Base-by-base conservation (phyloP, 2,797 vertebrate genomes). In the Martes flavigula region DNA sequence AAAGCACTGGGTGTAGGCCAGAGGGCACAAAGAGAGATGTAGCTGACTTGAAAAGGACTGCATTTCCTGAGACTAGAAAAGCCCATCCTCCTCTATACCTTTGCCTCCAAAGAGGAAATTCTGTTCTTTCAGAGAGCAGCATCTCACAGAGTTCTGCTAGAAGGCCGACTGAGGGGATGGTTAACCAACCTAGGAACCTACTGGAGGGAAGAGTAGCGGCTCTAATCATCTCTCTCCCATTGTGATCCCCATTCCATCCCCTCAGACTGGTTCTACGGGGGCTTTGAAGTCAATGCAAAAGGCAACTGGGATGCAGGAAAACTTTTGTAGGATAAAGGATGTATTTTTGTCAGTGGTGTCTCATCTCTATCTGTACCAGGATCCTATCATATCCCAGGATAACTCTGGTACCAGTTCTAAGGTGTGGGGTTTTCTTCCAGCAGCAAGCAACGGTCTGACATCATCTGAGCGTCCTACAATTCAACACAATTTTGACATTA, bases 41-140 rank as follows among this genome's bases (percentile, higher is more conserved):
- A 92, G 97, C 81, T 85, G 96, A 75, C 86, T 98, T 98, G 94
- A 98, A 98, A 98, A 98, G 95, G 77, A 92, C 85, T 15, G 20
- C 83, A 38, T 97, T 98, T 95, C 86, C 96, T 75, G 60, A 94
- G 94, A 97, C 97, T 56, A 75, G 70, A 97, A 97, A 94, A 97
- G 88, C 40, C 75, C 54, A 12, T 73, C 81, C 82, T 87, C 88
- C 43, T 72, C 7, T 9, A 20, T 62, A 82, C 90, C 62, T 96
- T 82, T 96, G 70, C 86, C 96, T 97, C 51, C 78, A 85, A 64
- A 96, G 30, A 93, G 46, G 23, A 48, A 95, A 96, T 87, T 60
- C 1, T 30, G 5, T 27, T 87, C 40, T 87, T 96, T 96, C 20
- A 72, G 56, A 27, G 60, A 93, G 56, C 20, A 48, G 38, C 9